Conservation (phyloP, 2,797 vertebrate species). For the Naso thynnoides region DNA sequence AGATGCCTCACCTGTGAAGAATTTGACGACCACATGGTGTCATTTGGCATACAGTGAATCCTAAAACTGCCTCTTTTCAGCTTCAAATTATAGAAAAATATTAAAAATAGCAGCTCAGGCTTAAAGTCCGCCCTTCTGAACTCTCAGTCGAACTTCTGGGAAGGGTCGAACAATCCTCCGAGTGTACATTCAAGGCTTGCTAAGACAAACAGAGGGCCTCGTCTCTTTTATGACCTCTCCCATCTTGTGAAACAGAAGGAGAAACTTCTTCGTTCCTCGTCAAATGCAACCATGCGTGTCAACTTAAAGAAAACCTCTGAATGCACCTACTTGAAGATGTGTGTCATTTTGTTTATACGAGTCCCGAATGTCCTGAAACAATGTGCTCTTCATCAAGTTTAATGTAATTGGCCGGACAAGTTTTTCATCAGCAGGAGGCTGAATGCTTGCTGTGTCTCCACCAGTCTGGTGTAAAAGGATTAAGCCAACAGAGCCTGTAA, state of each 20-base stretch:
- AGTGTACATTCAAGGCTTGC: slow-evolving; percentile 23
- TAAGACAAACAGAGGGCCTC: slow-evolving; percentile 40
- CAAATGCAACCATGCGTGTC: not conserved
- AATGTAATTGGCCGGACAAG: slow-evolving; percentile 52
- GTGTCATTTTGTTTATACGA: slow-evolving; percentile 29
- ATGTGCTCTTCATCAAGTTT: slow-evolving; percentile 51
- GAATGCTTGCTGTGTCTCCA: slow-evolving; percentile 70
- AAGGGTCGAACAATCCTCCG: slow-evolving; percentile 21
- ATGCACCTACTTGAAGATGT: slow-evolving; percentile 1
- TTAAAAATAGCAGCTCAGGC: not conserved
- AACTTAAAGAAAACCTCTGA: not conserved
- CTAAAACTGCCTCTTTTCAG: not conserved
- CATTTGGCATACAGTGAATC: not conserved
- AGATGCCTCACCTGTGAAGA: slow-evolving; percentile 27
- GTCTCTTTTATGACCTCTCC: slow-evolving; percentile 7
- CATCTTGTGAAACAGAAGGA: not conserved
- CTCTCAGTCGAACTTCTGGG: not conserved
- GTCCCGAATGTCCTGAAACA: slow-evolving; percentile 45
- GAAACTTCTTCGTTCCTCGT: not conserved
- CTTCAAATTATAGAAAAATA: not conserved
- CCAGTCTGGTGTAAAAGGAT: slow-evolving; percentile 81
- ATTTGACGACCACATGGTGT: not conserved
- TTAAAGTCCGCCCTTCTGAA: not conserved
- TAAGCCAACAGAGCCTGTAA: slow-evolving; percentile 80
- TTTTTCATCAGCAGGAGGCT: slow-evolving; percentile 38